Evolutionary conservation across 2,888 invertebrate genomes (phyloP), one percentile per base, ranked within the genome.

Genomic region (Apomyelois bistriatella): DNA sequence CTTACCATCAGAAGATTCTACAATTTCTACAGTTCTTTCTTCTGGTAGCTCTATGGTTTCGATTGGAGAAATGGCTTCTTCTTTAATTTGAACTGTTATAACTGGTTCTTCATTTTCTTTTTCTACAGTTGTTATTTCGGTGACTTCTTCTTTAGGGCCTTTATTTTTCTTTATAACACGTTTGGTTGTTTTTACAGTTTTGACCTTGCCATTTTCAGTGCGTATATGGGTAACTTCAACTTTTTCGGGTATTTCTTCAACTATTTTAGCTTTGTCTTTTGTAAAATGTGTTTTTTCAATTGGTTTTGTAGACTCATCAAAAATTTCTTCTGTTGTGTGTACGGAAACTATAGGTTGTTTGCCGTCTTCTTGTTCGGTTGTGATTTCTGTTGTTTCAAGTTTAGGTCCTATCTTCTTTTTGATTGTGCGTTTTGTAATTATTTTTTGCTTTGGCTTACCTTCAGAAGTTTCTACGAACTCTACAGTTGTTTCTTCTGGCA

Each of bases 301-400:
- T 42, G 58, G 78, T 61, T 76, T 66, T 59, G 68, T 76, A 54
- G 79, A 82, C 72, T 76, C 81, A 72, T 77, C 79, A 60, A 70
- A 85, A 57, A 79, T 82, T 75, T 73, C 78, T 62, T 68, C 59
- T 43, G 62, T 66, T 13, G 76, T 76, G 62, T 74, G 67, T 54
- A 68, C 60, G 0, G 57, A 50, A 1, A 73, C 68, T 15, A 73
- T 65, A 0, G 59, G 59, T 57, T 48, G 3, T 51, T 59, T 47
- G 16, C 60, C 59, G 74, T 58, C 60, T 54, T 50, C 38, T 53
- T 62, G 52, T 58, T 64, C 56, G 9, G 57, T 49, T 41, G 57
- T 28, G 12, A 57, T 54, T 64, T 59, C 54, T 2, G 56, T 59
- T 0, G 56, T 55, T 53, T 59, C 53, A n/a, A 58, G 32, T 35